These are phyloP conservation scores for Salvelinus namaycush DNA, from an alignment of 2,113 vertebrate species.

Conservation along the genomic window DNA sequence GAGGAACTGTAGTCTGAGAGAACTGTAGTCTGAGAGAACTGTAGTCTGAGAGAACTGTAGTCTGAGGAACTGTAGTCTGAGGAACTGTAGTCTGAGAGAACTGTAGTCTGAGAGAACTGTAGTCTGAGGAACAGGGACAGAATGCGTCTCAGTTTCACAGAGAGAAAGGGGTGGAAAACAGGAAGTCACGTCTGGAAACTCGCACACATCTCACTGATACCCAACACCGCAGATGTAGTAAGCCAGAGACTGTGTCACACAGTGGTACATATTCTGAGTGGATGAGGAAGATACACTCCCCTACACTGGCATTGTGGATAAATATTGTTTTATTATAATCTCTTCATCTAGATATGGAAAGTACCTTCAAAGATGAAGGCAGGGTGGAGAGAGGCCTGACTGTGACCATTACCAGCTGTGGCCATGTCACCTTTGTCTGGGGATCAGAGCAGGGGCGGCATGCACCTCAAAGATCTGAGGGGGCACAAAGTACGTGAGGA, in stretches of 20 bases:
- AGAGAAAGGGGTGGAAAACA: not conserved
- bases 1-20: not conserved
- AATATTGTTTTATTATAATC: not conserved
- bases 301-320: not conserved
- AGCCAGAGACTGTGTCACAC: not conserved
- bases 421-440: not conserved
- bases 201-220: not conserved
- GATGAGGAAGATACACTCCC: not conserved
- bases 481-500: no score
- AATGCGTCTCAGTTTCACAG: not conserved
- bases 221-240: no score
- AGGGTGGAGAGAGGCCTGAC: not conserved
- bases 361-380: not conserved
- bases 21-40: not conserved
- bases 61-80: not conserved
- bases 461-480: no score
- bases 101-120: not conserved
- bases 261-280: not conserved
- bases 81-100: not conserved
- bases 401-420: not conserved
- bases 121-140: not conserved
- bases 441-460: not conserved
- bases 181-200: not conserved
- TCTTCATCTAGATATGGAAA: not conserved
- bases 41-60: not conserved